Percentiles rank a stretch among this genome's conserved stretches.
phyloP scores from a whole-genome alignment of 2,797 vertebrate genomes.

The Scleropages formosus region DNA sequence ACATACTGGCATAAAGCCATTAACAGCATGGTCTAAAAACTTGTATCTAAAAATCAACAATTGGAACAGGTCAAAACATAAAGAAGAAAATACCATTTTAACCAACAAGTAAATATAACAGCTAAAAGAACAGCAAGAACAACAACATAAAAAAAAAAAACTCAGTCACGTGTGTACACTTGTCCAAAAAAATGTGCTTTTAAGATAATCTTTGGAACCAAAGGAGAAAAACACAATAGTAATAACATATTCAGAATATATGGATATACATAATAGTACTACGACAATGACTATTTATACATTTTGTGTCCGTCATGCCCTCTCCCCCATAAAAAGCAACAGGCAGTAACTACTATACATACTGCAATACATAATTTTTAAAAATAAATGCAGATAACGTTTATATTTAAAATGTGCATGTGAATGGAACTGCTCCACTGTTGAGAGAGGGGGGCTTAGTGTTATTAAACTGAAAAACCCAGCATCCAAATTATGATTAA shows the following conservation, averaged over 20 bases:
- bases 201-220: constrained; percentile 67
- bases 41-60: constrained; percentile 28
- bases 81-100: constrained; percentile 21
- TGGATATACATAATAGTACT: constrained; percentile 47
- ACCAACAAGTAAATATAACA: constrained; percentile 41
- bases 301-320: constrained; percentile 27
- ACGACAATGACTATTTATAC: constrained; percentile 44
- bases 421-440: constrained; percentile 20
- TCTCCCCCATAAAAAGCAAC: constrained; percentile 38
- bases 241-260: constrained; percentile 54
- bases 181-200: constrained; percentile 59
- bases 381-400: constrained; percentile 17
- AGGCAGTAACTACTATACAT: constrained; percentile 39
- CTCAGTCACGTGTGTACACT: constrained; percentile 51
- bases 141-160: constrained; percentile 37
- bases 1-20: constrained; percentile 38
- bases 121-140: constrained; percentile 43
- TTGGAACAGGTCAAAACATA: neutral
- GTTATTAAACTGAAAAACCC: neutral
- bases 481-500: neutral
- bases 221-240: constrained; percentile 53
- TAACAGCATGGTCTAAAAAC: constrained; percentile 34
- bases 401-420: neutral
- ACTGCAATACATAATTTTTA: constrained; percentile 44
- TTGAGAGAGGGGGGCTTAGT: neutral